Conservation (phyloP, 2,888 invertebrate species). For the Acrobasis repandana region DNA sequence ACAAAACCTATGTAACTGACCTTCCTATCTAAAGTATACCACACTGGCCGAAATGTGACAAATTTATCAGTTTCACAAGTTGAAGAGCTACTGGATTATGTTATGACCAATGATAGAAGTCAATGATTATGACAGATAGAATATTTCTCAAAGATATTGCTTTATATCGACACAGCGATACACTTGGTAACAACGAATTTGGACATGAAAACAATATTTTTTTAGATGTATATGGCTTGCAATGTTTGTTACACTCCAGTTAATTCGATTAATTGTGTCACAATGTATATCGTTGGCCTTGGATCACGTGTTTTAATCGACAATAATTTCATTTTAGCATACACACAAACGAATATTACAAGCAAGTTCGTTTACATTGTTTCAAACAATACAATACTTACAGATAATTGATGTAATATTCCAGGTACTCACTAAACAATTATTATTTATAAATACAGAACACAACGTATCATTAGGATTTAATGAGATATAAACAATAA, state of each 20-base stretch:
- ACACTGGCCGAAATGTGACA: not conserved
- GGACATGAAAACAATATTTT: constrained; percentile 53
- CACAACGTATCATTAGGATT: constrained; percentile 18
- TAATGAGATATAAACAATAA: constrained; percentile 25
- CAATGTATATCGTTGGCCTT: constrained; percentile 48
- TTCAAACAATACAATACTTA: not conserved
- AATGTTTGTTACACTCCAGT: constrained; percentile 26
- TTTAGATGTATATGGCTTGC: constrained; percentile 17
- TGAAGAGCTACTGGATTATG: not conserved
- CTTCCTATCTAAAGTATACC: not conserved
- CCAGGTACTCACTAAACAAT: constrained; percentile 2
- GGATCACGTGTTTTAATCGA: constrained; percentile 60
- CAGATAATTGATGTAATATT: constrained; percentile 4
- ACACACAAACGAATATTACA: constrained; percentile 41
- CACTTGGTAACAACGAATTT: constrained; percentile 34
- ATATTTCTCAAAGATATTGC: not conserved
- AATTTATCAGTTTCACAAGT: constrained; percentile 3
- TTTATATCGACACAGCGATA: not conserved
- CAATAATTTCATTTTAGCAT: constrained; percentile 52
- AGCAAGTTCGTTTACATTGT: constrained; percentile 11
- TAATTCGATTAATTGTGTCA: constrained; percentile 44
- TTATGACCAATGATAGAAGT: no score
- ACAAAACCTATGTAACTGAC: not conserved
- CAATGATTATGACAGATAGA: no score
- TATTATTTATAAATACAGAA: constrained; percentile 13